Conservation (phyloP, 2,797 vertebrate genomes). For the Serranus cabrilla region DNA sequence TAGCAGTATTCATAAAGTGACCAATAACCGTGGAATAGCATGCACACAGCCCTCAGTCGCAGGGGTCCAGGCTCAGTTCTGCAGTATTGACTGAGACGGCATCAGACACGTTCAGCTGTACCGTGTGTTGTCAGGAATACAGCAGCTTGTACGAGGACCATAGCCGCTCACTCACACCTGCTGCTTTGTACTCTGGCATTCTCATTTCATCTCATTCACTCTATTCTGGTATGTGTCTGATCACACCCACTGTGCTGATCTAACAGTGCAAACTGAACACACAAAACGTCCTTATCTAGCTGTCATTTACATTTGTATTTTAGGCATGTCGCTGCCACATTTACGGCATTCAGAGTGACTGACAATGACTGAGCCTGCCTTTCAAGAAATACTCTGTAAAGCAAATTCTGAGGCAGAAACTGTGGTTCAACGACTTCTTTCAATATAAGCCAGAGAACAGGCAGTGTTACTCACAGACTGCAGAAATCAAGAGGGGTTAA, state of each 20-base stretch:
- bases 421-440: not conserved
- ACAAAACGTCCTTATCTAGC: slow-evolving; percentile 3
- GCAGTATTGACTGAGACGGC: slow-evolving; percentile 18
- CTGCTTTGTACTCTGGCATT: slow-evolving; percentile 53
- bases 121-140: slow-evolving; percentile 27
- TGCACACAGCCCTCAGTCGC: not conserved
- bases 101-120: slow-evolving; percentile 39
- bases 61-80: not conserved
- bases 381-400: not conserved
- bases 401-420: not conserved
- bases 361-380: not conserved
- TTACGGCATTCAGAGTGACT: slow-evolving; percentile 15
- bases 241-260: slow-evolving; percentile 22
- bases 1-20: slow-evolving; percentile 3
- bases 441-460: not conserved
- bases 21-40: not conserved
- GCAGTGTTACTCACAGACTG: not conserved
- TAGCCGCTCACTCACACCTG: slow-evolving; percentile 48
- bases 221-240: slow-evolving; percentile 24
- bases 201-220: slow-evolving; percentile 45
- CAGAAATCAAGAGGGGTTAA: not conserved
- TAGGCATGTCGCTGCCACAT: slow-evolving; percentile 6
- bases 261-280: slow-evolving; percentile 17
- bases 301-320: slow-evolving; percentile 25
- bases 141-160: slow-evolving; percentile 25